Base-by-base conservation (phyloP, 2,113 vertebrate genomes). In the Salvator merianae region DNA sequence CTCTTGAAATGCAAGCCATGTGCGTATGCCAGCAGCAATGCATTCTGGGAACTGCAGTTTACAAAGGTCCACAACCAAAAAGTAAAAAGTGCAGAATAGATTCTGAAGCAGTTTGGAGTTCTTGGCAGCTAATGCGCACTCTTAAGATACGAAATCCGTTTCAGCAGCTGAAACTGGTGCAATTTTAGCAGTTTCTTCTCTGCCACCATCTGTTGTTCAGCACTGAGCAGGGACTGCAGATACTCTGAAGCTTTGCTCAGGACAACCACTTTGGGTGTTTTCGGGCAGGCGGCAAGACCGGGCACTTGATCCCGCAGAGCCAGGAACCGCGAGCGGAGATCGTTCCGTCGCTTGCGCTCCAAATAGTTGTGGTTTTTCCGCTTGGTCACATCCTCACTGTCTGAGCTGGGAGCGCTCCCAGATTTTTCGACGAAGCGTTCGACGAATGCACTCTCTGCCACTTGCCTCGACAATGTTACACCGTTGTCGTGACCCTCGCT, bases 191-290 rank as follows among this genome's bases (percentile, higher is more conserved):
- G 97, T 82, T 96, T 96, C 91, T 97, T 98, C 95, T 99, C 98
- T 0, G 96, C 97, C 0, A 93, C 93, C 93, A 98, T 96, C 77
- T 94, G 95, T 75, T 95, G 96, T 92, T 99, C 98, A 0, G 93
- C 93, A 7, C 87, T 89, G 65, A 97, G 94, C 75, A 99, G 96
- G 10, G 97, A 91, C 80, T 94, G 92, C 87, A 99, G 94, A 92
- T 98, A 98, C 81, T 99, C 97, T 0, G 97, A 96, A 0, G 98
- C 98, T 70, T 97, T 97, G 86, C 98, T 98, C 92, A 99, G 94
- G 92, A 99, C 98, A 87, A 98, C 97, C 85, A 99, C 98, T 87
- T 99, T 99, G 2, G 98, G 98, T 0, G 98, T 97, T 88, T 99
- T 99, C 81, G 97, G 93, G 4, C 97, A 96, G 90, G 95, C 95